Evolutionary conservation across 2,797 vertebrate genomes (phyloP).

Genomic region (Ibycter americanus): DNA sequence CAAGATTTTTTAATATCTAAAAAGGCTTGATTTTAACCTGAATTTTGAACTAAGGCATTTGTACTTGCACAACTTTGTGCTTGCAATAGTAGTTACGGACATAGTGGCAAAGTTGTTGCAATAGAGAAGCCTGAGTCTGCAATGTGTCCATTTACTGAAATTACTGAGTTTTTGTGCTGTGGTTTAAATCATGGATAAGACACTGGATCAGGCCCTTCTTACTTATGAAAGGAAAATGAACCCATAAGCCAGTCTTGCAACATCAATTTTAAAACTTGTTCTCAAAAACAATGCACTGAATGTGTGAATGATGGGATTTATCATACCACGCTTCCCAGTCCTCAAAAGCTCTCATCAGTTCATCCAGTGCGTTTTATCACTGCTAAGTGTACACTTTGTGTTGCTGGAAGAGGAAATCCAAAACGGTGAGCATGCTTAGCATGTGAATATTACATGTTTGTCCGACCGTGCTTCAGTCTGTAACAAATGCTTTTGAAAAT

Average conservation of each 20-base stretch:
- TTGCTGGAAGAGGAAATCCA: not conserved
- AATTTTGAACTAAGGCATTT: not conserved
- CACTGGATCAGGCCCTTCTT: not conserved
- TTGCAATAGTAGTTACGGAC: not conserved
- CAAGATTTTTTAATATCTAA: not conserved
- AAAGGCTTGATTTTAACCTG: not conserved
- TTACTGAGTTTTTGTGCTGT: not conserved
- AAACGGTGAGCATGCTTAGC: not conserved
- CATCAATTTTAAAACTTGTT: not conserved
- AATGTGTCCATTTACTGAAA: not conserved
- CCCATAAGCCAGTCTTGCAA: not conserved
- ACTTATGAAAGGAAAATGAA: not conserved
- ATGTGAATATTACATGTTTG: not conserved
- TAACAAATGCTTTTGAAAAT: not conserved
- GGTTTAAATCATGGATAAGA: not conserved
- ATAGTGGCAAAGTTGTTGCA: not conserved
- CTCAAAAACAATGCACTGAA: not conserved
- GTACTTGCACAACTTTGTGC: not conserved
- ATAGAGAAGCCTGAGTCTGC: not conserved
- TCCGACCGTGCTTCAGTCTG: rapidly evolving
- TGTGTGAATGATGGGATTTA: not conserved
- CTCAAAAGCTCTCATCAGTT: not conserved
- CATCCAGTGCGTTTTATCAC: not conserved
- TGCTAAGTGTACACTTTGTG: not conserved
- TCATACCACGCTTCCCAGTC: not conserved